Conservation (phyloP, 2,888 invertebrate genomes). For the Callinectes sapidus region DNA sequence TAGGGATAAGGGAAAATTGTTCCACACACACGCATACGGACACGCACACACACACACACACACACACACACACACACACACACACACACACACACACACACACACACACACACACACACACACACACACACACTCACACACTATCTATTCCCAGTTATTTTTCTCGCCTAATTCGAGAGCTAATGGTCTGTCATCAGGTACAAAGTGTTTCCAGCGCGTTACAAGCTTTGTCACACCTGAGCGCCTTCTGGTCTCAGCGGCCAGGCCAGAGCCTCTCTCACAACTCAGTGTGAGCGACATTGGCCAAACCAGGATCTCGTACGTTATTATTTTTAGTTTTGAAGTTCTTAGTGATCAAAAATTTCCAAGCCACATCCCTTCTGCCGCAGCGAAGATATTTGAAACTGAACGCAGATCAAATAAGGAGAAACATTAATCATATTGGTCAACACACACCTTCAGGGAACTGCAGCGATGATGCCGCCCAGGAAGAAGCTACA, state of each 20-base stretch:
- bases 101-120: constrained; percentile 1
- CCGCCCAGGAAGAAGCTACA: constrained; percentile 52
- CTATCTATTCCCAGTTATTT: constrained; percentile 22
- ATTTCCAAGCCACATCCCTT: constrained; percentile 39
- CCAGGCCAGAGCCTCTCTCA: background rate
- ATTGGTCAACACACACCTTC: constrained; percentile 68
- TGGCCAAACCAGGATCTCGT: background rate
- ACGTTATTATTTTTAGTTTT: constrained; percentile 23
- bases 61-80: constrained; percentile 31
- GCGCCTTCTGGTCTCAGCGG: background rate
- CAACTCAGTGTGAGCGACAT: background rate
- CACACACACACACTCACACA: background rate
- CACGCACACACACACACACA: background rate
- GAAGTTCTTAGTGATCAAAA: constrained; percentile 44
- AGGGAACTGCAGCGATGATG: constrained; percentile 47
- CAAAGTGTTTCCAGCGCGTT: constrained; percentile 26
- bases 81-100: background rate
- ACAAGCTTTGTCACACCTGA: constrained; percentile 5
- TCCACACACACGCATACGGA: background rate
- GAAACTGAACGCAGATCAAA: constrained; percentile 63
- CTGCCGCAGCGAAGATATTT: constrained; percentile 47
- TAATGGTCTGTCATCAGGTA: constrained; percentile 30
- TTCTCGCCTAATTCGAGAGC: constrained; percentile 7
- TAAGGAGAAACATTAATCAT: constrained; percentile 67
- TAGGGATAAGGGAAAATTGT: background rate